Conservation (phyloP, 1,140 invertebrate species). For the Acromyrmex charruanus region DNA sequence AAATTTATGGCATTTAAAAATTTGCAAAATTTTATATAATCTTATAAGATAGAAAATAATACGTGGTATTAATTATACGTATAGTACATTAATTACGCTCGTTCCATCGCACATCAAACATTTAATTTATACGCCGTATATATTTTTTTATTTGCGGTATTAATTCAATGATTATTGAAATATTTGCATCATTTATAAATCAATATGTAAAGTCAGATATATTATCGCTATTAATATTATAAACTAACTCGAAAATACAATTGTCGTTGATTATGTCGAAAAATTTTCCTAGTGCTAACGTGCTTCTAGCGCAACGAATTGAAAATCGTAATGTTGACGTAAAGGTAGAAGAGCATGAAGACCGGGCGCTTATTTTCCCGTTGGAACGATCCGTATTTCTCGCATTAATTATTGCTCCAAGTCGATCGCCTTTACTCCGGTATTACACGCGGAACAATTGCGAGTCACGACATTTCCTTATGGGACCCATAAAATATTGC, state of each 20-base stretch:
- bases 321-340: constrained; percentile 25
- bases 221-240: neutral
- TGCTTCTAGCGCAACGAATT: constrained; percentile 17
- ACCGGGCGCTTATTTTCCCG: constrained; percentile 42
- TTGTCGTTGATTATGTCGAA: neutral
- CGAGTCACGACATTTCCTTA: constrained; percentile 81
- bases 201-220: neutral
- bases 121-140: too few relatives aligned
- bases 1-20: neutral
- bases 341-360: neutral
- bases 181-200: neutral
- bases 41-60: neutral
- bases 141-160: neutral
- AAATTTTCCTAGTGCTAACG: neutral
- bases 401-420: constrained; percentile 62
- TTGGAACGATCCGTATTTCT: constrained; percentile 47
- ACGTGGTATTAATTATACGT: neutral
- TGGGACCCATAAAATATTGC: constrained; percentile 82
- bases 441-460: constrained; percentile 78
- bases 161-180: constrained; percentile 13
- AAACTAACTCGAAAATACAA: constrained; percentile 8
- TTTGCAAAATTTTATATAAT: neutral
- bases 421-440: constrained; percentile 62
- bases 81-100: neutral
- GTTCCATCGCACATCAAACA: neutral